Evolutionary conservation across 1,140 invertebrate genomes (phyloP), one percentile per base, ranked within the genome.

Genomic region (Brachionus manjavacas): DNA sequence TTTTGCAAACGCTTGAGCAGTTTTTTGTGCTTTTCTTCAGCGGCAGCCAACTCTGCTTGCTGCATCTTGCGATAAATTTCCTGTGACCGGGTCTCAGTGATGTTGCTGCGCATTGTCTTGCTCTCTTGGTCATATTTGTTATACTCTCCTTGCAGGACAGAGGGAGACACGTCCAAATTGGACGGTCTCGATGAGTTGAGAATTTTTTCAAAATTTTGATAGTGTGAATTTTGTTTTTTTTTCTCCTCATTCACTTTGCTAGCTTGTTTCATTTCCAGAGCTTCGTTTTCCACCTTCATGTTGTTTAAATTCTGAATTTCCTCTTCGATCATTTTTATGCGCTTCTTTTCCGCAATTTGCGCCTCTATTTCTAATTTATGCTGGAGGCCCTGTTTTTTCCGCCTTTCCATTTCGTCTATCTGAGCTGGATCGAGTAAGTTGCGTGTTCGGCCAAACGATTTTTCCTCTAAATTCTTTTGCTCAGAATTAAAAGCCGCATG

Each of bases 271-370:
- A 74, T 1, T 9, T 85, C 84, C 84, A 87, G 84, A n/a, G 89
- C 85, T 79, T 87, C 87, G 20, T 85, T 85, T 84, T 89, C 89
- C 49, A 88, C 88, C 74, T 89, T 88, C 80, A 86, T 81, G 80
- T 89, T 88, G 78, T 89, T 89, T 35, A 81, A 72, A 78, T 86
- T 86, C 49, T 88, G 87, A 25, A 85, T 85, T 74, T 88, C 86
- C 41, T 86, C 85, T 83, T 89, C 88, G 49, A 86, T 31, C 41
- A 86, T 86, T 84, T 88, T 87, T 41, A 74, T 83, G 64, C 86
- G 85, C 80, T 89, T 87, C 83, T 88, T 88, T 81, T 90, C 88
- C 31, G 88, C 87, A 14, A 90, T 87, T 85, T 90, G 88, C 2
- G 86, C 86, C 74, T 87, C 87, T 14, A 89, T 86, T 28, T 88